Evolutionary conservation across 1,140 invertebrate genomes (phyloP), one percentile per base, ranked within the genome.

Genomic region (Centruroides sculpturatus): DNA sequence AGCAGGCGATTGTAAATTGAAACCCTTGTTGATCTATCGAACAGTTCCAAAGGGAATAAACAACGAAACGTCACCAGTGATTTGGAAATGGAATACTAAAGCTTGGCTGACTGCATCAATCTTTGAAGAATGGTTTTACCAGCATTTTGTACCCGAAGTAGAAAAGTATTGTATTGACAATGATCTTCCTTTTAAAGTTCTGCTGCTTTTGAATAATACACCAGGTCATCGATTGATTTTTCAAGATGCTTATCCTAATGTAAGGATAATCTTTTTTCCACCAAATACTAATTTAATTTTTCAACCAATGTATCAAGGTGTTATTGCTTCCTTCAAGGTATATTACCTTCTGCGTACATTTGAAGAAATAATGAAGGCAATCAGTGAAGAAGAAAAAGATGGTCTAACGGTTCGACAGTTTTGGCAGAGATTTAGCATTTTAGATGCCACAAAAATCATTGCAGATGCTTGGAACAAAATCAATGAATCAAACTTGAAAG

Each of bases 281-380:
- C 58, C 61, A 46, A 68, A 62, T 52, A 67, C 63, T 7, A 65
- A 60, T 63, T 49, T 63, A 10, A 36, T 67, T 35, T 47, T 68
- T n/a, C 53, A 68, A 54, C 60, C 63, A 36, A 64, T 68, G 62
- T 62, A 66, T 57, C 64, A 68, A 59, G 60, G 65, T 34, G 49
- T 64, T 54, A 59, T 59, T 35, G 49, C 34, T 5, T 34, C 59
- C 8, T 62, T 62, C 56, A 62, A 62, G 36, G 56, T 56, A 23
- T 49, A 59, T 23, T 60, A 59, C 36, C 5, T 60, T 36, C 57
- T 52, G 23, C 34, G 41, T 49, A 62, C 13, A 55, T 59, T 49
- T 35, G 50, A 34, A 11, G 41, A 56, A 41, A 8, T 8, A 6
- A 41, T 41, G 5, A 41, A 41, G 8, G 41, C 41, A 23, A 23